Percentiles rank a stretch among this genome's conserved stretches.
Evolutionary conservation across 2,888 invertebrate species (phyloP).

Genomic region (Galeopsomyia nigrocyanea): DNA sequence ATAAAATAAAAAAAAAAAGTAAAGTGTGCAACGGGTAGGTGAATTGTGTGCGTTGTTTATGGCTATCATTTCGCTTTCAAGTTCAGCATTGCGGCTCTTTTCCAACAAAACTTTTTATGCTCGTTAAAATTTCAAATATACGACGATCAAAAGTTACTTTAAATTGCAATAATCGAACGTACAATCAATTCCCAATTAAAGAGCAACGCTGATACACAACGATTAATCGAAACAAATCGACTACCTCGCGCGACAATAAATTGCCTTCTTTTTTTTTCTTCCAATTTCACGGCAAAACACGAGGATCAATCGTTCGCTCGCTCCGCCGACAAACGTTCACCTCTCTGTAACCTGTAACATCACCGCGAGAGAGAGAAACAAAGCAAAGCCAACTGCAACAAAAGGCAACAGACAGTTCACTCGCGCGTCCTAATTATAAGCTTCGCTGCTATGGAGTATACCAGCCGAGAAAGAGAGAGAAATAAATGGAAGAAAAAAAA

Average conservation of each 20-base stretch:
- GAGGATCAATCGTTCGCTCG: too few species aligned
- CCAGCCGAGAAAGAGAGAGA: background rate
- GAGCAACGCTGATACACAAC: too few species aligned
- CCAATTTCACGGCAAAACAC: too few species aligned
- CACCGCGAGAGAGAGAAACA: background rate
- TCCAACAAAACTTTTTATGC: slow-evolving; percentile 12
- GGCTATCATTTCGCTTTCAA: background rate
- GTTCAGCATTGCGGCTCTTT: slow-evolving; percentile 1
- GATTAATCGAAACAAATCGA: too few species aligned
- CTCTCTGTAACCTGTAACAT: slow-evolving; percentile 3
- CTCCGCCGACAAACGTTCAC: too few species aligned
- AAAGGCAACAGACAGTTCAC: slow-evolving; percentile 4
- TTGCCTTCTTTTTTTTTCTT: too few species aligned
- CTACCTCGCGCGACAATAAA: too few species aligned
- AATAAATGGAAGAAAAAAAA: slow-evolving; percentile 13
- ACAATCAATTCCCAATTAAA: too few species aligned
- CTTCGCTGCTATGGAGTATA: too few species aligned
- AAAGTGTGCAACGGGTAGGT: background rate
- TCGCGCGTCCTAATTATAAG: slow-evolving; percentile 31
- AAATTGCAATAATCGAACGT: too few species aligned
- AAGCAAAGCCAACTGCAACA: slow-evolving; percentile 5
- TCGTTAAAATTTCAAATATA: slow-evolving; percentile 1
- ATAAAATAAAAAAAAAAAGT: slow-evolving; percentile 3
- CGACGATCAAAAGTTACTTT: background rate
- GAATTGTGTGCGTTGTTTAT: slow-evolving; percentile 8